phyloP scores from a whole-genome alignment of 1,140 invertebrate species.

The Aricia agestis region DNA sequence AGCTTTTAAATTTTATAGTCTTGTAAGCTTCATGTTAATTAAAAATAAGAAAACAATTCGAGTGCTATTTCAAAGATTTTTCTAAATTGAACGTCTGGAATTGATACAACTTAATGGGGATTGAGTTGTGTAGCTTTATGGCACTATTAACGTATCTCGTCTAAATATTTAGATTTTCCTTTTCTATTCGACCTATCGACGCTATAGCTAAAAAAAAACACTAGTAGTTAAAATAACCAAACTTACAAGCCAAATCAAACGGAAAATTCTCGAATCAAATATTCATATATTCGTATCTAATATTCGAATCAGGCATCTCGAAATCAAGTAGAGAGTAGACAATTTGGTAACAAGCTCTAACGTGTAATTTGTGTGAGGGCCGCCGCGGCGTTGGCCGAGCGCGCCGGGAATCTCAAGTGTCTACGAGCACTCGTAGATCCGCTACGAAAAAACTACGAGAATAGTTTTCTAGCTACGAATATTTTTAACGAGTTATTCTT shows the following conservation, averaged over 20 bases:
- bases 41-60: conserved; percentile 4
- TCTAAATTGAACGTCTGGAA: not conserved
- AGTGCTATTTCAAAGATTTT: not conserved
- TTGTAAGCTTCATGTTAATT: conserved; percentile 3
- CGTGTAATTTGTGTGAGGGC: conserved; percentile 56
- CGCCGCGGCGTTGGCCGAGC: conserved; percentile 39
- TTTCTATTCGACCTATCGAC: too few species aligned
- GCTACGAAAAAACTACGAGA: conserved; percentile 14
- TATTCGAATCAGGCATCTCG: conserved; percentile 11
- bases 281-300: conserved; percentile 8
- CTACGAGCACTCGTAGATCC: conserved; percentile 21
- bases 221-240: not conserved
- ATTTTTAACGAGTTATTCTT: too few species aligned
- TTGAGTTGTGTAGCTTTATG: too few species aligned
- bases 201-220: too few species aligned
- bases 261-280: not conserved
- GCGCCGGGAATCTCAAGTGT: conserved; percentile 52
- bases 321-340: conserved; percentile 31
- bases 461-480: too few species aligned
- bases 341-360: conserved; percentile 46
- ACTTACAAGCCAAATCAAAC: not conserved
- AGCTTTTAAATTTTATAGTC: conserved; percentile 12
- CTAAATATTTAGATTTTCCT: too few species aligned
- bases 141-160: too few species aligned
- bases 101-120: not conserved